Base-by-base conservation (phyloP, 2,797 vertebrate genomes). In the Phyllotis vaccarum region DNA sequence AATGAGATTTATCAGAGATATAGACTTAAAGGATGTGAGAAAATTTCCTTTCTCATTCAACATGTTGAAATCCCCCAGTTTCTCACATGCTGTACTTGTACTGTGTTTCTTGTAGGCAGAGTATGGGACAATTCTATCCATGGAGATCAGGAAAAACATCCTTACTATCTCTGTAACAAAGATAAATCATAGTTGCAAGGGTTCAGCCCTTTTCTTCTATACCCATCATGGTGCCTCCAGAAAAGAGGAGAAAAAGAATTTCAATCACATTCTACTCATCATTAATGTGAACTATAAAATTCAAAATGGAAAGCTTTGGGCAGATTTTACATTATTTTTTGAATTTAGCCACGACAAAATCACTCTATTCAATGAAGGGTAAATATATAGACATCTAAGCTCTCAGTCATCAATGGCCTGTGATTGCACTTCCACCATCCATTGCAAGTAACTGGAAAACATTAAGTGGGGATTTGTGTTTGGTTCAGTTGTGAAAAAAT, bases 341-440 rank as follows among this genome's bases (percentile, higher is more conserved):
- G 8, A 72, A 5, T 58, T 88, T 72, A 86, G 90, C n/a, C 21
- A 79, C 60, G 49, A 21, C 22, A 22, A 81, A 82, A 60, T n/a
- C 37, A 70, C 34, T 74, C 37, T 81, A 54, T 1, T 10, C 27
- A 17, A 0, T 68, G 78, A n/a, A 87, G 19, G 49, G 37, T 58
- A 92, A 56, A 93, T 58, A 91, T 74, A 92, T 83, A 90, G 14
- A 79, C 54, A 93, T 76, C 79, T 82, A 86, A 0, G 31, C 29
- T 89, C 83, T 43, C 68, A 74, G 5, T 16, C 2, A 54, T 78
- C 21, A 37, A 3, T 81, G 75, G 91, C 93, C 85, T 78, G 21
- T 81, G 37, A 43, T 46, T 90, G 58, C 29, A 49, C 19, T 58
- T 62, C 43, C 2, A 95, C 22, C 3, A 60, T 40, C 31, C 40